These are phyloP conservation scores for Xiphydria camelus DNA, from an alignment of 2,888 invertebrate genomes.

Conservation along the genomic window DNA sequence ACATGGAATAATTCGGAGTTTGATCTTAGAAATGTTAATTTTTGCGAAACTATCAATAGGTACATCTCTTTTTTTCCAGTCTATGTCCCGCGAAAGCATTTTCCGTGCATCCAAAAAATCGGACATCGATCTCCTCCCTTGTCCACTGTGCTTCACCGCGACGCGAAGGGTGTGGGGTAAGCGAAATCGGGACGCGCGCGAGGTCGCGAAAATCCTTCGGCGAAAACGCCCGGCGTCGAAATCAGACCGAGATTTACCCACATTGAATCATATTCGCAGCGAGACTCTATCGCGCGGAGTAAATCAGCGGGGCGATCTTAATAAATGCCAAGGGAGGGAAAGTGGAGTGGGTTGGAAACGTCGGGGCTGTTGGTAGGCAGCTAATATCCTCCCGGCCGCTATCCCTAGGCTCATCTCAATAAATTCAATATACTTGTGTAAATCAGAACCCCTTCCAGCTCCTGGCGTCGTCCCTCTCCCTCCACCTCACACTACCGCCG, in stretches of 20 bases:
- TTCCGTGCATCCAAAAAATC: too few species aligned
- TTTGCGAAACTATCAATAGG: too few species aligned
- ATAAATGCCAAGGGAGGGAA: constrained; percentile 46
- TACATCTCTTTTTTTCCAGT: too few species aligned
- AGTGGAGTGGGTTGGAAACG: constrained; percentile 37
- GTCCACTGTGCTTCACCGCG: too few species aligned
- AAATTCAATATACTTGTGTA: constrained; percentile 59
- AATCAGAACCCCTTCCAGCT: constrained; percentile 44
- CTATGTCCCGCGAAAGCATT: too few species aligned
- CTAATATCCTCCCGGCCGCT: constrained; percentile 58
- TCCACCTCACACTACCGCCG: constrained; percentile 21
- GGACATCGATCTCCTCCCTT: too few species aligned
- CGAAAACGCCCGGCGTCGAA: background rate
- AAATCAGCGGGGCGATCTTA: constrained; percentile 54
- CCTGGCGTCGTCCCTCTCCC: constrained; percentile 17
- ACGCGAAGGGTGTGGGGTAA: too few species aligned
- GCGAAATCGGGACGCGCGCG: too few species aligned
- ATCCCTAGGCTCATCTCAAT: constrained; percentile 59
- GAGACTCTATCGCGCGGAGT: constrained; percentile 41
- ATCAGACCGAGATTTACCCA: background rate
- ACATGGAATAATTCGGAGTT: too few species aligned
- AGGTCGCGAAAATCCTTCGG: too few species aligned
- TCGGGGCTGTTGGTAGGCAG: constrained; percentile 53
- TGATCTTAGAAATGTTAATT: too few species aligned
- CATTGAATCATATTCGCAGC: background rate